Evolutionary conservation across 2,797 vertebrate genomes (phyloP).

Genomic region (Monodelphis domestica): DNA sequence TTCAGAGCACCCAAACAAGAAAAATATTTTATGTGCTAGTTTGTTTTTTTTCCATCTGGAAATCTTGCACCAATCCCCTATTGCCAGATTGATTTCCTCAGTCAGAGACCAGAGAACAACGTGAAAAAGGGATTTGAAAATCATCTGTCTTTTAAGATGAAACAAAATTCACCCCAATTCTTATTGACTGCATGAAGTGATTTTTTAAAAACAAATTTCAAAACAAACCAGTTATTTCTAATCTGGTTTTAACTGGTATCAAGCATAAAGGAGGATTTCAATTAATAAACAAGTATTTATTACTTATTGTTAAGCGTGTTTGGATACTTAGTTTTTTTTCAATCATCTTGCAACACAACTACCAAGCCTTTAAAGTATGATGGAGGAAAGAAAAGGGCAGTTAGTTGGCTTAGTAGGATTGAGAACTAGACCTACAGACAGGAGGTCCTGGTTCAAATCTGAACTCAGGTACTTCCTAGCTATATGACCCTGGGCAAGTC

Average conservation of each 20-base stretch:
- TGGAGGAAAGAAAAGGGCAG: too few species aligned
- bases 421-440: too few species aligned
- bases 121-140: not conserved
- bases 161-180: not conserved
- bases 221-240: slow-evolving; percentile 28
- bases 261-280: not conserved
- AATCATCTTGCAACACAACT: not conserved
- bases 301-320: not conserved
- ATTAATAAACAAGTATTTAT: not conserved
- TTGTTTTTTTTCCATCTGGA: not conserved
- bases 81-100: not conserved
- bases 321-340: not conserved
- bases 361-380: not conserved
- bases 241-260: not conserved
- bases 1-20: slow-evolving; percentile 31
- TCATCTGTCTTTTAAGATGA: slow-evolving; percentile 31
- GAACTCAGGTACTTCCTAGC: too few species aligned
- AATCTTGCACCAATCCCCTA: not conserved
- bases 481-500: too few species aligned
- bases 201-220: slow-evolving; percentile 31
- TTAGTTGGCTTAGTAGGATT: too few species aligned
- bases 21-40: not conserved
- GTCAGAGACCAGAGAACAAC: not conserved
- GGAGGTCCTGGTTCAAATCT: too few species aligned
- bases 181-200: slow-evolving; percentile 9